phyloP scores from a whole-genome alignment of 2,888 invertebrate species.

The Selenia dentaria region DNA sequence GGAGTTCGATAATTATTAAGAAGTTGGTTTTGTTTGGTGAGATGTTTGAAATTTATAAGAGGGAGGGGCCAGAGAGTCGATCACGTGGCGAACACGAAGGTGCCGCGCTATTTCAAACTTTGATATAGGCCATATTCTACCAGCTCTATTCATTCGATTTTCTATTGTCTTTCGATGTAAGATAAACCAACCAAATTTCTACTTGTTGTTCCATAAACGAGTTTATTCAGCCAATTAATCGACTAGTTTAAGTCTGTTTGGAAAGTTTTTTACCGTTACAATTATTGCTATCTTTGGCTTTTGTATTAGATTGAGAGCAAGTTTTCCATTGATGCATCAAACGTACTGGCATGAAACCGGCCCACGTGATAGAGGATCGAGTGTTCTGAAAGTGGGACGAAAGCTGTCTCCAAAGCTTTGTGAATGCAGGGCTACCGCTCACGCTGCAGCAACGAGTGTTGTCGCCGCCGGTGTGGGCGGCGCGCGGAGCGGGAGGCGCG shows the following conservation, averaged over 20 bases:
- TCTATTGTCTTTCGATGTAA: conserved; percentile 42
- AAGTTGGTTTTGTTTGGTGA: conserved; percentile 56
- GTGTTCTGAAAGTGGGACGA: conserved; percentile 65
- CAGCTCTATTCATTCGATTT: conserved; percentile 39
- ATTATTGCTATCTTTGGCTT: conserved; percentile 1
- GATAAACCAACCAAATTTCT: conserved; percentile 38
- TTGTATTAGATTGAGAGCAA: conserved; percentile 16
- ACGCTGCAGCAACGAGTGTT: conserved; percentile 74
- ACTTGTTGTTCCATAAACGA: conserved; percentile 24
- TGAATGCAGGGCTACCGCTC: conserved; percentile 61
- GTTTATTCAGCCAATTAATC: conserved; percentile 12
- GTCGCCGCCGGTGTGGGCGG: conserved; percentile 73
- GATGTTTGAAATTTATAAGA: conserved; percentile 66
- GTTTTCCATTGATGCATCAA: conserved; percentile 13
- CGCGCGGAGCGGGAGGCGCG: conserved; percentile 48
- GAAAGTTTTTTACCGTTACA: conserved; percentile 18
- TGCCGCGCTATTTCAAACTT: conserved; percentile 41
- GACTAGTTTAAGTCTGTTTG: conserved; percentile 9
- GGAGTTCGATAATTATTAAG: conserved; percentile 62
- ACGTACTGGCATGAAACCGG: conserved; percentile 32
- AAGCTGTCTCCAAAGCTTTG: conserved; percentile 62
- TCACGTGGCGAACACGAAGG: conserved; percentile 55
- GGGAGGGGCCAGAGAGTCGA: conserved; percentile 54
- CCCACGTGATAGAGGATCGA: conserved; percentile 38
- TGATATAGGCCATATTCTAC: conserved; percentile 42